Evolutionary conservation across 1,140 invertebrate genomes (phyloP), one percentile per base, ranked within the genome.

Genomic region (Dendroctonus valens): DNA sequence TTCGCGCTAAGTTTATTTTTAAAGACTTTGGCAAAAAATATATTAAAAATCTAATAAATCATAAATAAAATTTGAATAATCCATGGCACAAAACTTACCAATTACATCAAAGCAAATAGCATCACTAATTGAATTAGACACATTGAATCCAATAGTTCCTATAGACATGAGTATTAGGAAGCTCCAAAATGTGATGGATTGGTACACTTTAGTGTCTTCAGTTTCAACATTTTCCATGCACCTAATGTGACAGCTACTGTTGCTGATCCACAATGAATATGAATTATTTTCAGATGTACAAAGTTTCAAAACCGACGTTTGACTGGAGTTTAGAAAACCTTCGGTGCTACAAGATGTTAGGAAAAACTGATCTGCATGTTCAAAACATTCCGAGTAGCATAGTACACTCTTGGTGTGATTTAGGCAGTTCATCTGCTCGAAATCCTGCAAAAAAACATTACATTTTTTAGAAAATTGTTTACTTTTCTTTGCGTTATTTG

Each of bases 51-150:
- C 26, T 26, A 26, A 26, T 26, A 26, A 3, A 26, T 26, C 26
- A 26, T 26, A 2, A 26, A 26, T 2, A 26, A 26, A 26, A 26
- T 26, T 2, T 26, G n/a, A 26, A 26, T 26, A 26, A 26, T 26
- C 26, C 26, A 26, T 26, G 1, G 26, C 26, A 26, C 26, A 26
- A 26, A 64, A 46, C 76, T 83, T 80, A 87, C 90, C 90, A 48
- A 92, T 82, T 46, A 91, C 80, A 79, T 91, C 90, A 73, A 91
- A 92, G 77, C 90, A 91, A 57, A 91, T 87, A 26, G 90, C 89
- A 79, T 92, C 91, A 41, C 87, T 89, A 38, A 91, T 87, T 58
- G 86, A 89, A 71, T 91, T 91, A 14, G 83, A 82, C 0, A 92
- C 88, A 75, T 91, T 91, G 72, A 87, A 92, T 12, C 87, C 85